Evolutionary conservation across 2,888 invertebrate genomes (phyloP).

Genomic region (Euproctis similis): DNA sequence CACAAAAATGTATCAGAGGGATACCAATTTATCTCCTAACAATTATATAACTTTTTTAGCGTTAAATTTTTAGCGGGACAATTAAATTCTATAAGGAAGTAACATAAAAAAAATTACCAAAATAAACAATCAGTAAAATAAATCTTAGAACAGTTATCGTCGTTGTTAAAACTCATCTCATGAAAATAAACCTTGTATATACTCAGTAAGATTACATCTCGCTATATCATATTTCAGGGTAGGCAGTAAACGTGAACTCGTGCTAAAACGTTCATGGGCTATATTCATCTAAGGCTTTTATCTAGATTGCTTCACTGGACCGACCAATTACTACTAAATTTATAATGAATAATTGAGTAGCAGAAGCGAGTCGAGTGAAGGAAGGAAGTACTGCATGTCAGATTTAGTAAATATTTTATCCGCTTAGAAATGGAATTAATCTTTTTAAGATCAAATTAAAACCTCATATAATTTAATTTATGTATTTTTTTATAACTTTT

Average conservation of each 20-base stretch:
- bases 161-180: slow-evolving; percentile 3
- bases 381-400: no score
- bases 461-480: no score
- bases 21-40: no score
- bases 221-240: slow-evolving; percentile 25
- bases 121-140: slow-evolving; percentile 1
- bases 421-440: no score
- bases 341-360: slow-evolving; percentile 44
- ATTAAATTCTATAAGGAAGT: no score
- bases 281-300: slow-evolving; percentile 40
- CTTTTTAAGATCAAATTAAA: no score
- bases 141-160: slow-evolving; percentile 1
- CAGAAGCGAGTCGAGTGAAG: not conserved
- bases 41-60: no score
- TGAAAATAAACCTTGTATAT: slow-evolving; percentile 23
- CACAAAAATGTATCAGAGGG: no score
- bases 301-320: slow-evolving; percentile 42
- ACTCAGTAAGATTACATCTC: slow-evolving; percentile 23
- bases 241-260: slow-evolving; percentile 22
- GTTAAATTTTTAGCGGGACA: no score
- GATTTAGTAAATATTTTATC: no score
- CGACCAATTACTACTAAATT: slow-evolving; percentile 49
- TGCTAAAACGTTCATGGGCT: slow-evolving; percentile 26
- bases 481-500: no score
- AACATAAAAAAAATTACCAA: no score